phyloP scores from a whole-genome alignment of 2,113 vertebrate species.

The Clarias magur region DNA sequence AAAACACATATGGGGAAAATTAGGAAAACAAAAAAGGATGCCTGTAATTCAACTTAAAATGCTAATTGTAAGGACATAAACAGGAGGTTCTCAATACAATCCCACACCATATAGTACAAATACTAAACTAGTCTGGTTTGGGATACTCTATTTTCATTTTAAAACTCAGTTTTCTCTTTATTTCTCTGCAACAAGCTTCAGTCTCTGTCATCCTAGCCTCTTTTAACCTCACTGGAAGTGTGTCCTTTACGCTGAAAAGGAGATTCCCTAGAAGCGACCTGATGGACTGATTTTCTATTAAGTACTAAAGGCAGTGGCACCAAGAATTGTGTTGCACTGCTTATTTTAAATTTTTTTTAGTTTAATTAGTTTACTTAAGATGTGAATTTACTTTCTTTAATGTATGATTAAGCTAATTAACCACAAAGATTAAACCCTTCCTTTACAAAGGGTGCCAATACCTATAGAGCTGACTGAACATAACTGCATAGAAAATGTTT shows the following conservation, averaged over 20 bases:
- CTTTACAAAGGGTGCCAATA: neutral
- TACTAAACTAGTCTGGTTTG: neutral
- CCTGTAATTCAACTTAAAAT: conserved; percentile 18
- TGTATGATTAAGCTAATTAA: neutral
- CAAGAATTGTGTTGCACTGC: neutral
- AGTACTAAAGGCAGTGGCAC: neutral
- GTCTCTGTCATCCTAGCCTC: neutral
- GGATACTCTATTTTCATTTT: neutral
- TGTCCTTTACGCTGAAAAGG: neutral
- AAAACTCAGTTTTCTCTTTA: neutral
- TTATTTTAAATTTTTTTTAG: neutral
- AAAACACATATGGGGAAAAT: neutral
- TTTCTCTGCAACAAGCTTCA: neutral
- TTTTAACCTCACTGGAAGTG: no score
- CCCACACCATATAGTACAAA: neutral
- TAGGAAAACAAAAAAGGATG: neutral
- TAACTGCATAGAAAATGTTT: neutral
- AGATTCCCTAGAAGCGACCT: neutral
- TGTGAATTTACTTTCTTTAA: neutral
- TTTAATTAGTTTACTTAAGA: neutral
- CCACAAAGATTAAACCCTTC: neutral
- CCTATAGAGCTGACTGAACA: neutral
- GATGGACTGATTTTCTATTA: neutral
- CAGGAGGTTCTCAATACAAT: neutral
- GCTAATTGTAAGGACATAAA: neutral